phyloP scores from a whole-genome alignment of 2,113 vertebrate species.

The Polypterus bichir region DNA sequence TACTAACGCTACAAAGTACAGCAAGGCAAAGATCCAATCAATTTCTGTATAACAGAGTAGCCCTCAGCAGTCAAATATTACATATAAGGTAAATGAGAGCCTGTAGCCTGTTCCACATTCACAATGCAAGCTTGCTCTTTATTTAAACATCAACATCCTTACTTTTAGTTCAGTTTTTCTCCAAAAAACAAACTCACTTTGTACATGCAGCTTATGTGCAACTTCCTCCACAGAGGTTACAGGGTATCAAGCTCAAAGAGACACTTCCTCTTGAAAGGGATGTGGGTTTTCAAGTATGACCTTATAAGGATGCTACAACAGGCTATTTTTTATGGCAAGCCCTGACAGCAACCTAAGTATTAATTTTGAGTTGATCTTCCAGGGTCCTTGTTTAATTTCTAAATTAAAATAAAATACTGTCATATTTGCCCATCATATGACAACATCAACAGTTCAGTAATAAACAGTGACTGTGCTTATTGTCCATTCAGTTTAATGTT shows the following conservation, averaged over 20 bases:
- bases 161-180: conserved; percentile 13
- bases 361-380: background rate
- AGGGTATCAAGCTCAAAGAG: conserved; percentile 20
- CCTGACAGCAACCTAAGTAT: conserved; percentile 2
- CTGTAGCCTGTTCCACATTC: too few species aligned
- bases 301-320: conserved; percentile 31
- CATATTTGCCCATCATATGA: too few species aligned
- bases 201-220: conserved; percentile 8
- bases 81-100: too few species aligned
- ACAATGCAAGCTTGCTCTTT: background rate
- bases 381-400: too few species aligned
- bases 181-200: conserved; percentile 2
- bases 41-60: too few species aligned
- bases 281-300: conserved; percentile 20
- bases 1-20: too few species aligned
- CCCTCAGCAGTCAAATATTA: too few species aligned
- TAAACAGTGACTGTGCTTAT: conserved; percentile 32
- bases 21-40: too few species aligned
- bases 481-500: conserved; percentile 4
- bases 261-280: conserved; percentile 26
- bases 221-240: conserved; percentile 21
- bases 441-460: conserved; percentile 19
- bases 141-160: conserved; percentile 15
- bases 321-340: conserved; percentile 14
- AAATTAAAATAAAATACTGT: too few species aligned